Base-by-base conservation (phyloP, 2,797 vertebrate species). In the Danio choprae region DNA sequence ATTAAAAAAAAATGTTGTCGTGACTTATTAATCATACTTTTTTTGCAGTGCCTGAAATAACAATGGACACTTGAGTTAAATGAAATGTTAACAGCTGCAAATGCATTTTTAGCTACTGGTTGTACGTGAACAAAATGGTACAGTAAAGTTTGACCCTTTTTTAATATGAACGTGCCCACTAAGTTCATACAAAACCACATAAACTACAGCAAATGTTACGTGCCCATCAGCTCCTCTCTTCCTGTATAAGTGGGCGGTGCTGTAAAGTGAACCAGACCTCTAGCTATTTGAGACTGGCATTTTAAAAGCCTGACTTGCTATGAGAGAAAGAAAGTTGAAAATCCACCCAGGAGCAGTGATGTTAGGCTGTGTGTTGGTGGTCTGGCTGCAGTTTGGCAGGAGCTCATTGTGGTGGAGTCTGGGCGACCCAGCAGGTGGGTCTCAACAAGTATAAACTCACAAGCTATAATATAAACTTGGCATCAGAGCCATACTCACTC, bases 331-430 rank as follows among this genome's bases (percentile, higher is more conserved):
- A 69, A 12, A 58, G 51, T 36, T 50, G 10, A 48, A 81, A 70
- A 65, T 29, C 18, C 41, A 51, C 44, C 51, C 18, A 65, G 29
- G 16, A n/a, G 50, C 58, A 72, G 22, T 72, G 53, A 62, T 74
- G 38, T 41, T 71, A 59, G 44, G 36, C 73, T 74, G 55, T 55
- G 29, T 77, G 85, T 86, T 85, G 86, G 86, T 87, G 86, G 86
- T 87, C 86, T 79, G 71, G 60, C 62, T 63, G 41, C 48, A 86
- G 80, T 36, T 51, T 77, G 76, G 82, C 72, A 53, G 16, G 40
- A 72, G 59, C 41, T 74, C 73, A 77, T 75, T 84, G 83, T 82
- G 53, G 70, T 69, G 70, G 50, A 79, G 70, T 78, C 74, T 75
- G 77, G 86, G 79, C 44, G 4, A 82, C 70, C 70, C 65, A 78